A percentile compares a stretch with the other conserved stretches of the same genome.
phyloP scores from a whole-genome alignment of 2,113 vertebrate genomes.

The Larimichthys polyactis region DNA sequence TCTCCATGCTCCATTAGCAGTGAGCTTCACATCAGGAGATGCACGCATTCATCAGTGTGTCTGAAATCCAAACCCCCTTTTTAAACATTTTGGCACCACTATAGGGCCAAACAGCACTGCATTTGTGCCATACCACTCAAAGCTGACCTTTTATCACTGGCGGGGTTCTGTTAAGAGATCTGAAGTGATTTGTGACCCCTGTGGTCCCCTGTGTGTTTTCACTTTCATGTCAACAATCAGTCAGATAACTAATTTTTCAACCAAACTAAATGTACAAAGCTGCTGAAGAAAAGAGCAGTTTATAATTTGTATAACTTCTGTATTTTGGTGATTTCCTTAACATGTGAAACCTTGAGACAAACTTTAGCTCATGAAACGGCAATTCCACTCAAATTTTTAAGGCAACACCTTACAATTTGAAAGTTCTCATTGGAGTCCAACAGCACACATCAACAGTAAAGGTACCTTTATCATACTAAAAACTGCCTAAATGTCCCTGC shows the following conservation, averaged over 20 bases:
- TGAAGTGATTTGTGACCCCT: conserved; percentile 10
- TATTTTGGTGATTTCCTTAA: background rate
- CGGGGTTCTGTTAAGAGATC: background rate
- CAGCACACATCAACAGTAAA: background rate
- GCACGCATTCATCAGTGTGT: conserved; percentile 40
- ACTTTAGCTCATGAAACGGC: background rate
- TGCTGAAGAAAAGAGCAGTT: background rate
- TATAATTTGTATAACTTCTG: background rate
- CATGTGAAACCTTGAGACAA: background rate
- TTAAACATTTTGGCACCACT: conserved; percentile 42
- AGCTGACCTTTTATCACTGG: conserved; percentile 14
- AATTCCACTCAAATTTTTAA: background rate
- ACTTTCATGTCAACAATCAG: background rate
- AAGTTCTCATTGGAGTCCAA: background rate
- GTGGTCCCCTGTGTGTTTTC: background rate
- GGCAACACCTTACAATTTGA: background rate
- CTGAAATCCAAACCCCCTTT: conserved; percentile 10
- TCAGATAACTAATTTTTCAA: background rate
- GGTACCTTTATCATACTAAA: background rate
- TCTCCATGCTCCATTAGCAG: conserved; percentile 57
- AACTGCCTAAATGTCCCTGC: background rate
- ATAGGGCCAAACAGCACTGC: conserved; percentile 10
- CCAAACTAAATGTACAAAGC: background rate
- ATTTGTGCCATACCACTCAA: background rate
- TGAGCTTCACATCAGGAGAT: conserved; percentile 41